These are phyloP conservation scores for Glareola pratincola DNA, from an alignment of 2,113 vertebrate genomes.

Conservation along the genomic window DNA sequence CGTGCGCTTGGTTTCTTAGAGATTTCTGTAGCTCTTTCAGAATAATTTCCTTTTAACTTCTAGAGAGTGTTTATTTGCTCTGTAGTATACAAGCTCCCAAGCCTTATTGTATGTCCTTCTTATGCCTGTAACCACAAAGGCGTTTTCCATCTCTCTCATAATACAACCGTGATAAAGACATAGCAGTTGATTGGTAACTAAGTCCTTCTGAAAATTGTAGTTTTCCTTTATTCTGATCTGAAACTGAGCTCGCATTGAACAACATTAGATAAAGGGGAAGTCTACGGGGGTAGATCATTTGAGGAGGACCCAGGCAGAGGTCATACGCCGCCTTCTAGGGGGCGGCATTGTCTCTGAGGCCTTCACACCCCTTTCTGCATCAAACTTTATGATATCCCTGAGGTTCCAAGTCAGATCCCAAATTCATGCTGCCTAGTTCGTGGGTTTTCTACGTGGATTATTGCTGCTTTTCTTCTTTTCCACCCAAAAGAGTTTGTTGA, in stretches of 20 bases:
- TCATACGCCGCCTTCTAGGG: background rate
- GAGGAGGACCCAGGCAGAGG: background rate
- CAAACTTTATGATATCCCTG: background rate
- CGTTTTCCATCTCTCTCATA: background rate
- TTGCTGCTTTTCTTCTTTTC: background rate
- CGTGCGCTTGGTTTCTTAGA: background rate
- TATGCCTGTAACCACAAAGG: background rate
- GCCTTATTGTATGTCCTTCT: background rate
- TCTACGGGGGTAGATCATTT: background rate
- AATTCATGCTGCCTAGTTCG: background rate
- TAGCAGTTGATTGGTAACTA: background rate
- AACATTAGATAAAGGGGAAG: constrained; percentile 1
- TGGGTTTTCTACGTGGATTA: background rate
- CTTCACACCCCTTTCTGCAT: background rate
- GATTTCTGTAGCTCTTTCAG: background rate
- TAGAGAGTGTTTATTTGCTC: background rate
- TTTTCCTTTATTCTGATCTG: constrained; percentile 2
- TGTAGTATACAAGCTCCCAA: background rate
- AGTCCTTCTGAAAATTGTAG: background rate
- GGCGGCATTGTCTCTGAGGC: background rate
- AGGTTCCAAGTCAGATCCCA: background rate
- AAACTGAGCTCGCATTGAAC: background rate
- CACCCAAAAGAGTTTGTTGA: background rate
- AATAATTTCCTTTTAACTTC: background rate
- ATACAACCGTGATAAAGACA: background rate